Evolutionary conservation across 2,888 invertebrate species (phyloP), one percentile per base, ranked within the genome.

Genomic region (Synanthedon tipuliformis): DNA sequence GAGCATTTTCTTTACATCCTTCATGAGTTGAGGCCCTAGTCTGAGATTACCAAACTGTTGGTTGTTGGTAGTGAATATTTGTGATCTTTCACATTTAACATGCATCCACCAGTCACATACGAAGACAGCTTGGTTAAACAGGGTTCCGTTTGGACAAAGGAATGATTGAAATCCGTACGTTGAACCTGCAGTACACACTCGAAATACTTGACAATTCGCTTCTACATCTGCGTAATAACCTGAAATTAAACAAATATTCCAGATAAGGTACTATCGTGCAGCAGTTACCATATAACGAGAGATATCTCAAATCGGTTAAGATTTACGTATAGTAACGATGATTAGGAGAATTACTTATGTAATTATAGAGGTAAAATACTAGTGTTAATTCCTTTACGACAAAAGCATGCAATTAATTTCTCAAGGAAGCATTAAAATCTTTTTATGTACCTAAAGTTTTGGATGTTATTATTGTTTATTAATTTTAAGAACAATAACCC

Each of bases 61-160:
- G 49, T 86, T 87, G 55, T 81, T 80, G 27, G 66, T 71, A 56
- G 78, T 84, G 57, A 82, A 80, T 4, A 72, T 61, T 54, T 77
- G 73, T 3, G 89, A 82, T 34, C 81, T 69, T 41, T 82, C 75
- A 61, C 92, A 92, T 58, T 90, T 86, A 0, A 92, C 91, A 61
- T 90, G 90, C 79, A 88, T 90, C 92, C 92, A 92, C 92, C 92
- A 92, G 63, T 91, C 91, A 61, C 92, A 92, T 2, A 91, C 91
- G 55, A 90, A 83, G 3, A 91, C 84, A 51, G 89, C 89, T 73
- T 92, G 92, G 62, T 91, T 91, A 71, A 92, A 92, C 18, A 91
- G 77, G 10, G 92, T 91, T 55, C 92, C 92, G 61, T 92, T 90
- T 4, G 92, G 92, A 59, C 92, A 92, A 4, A 92, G 81, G 66